Evolutionary conservation across 2,797 vertebrate genomes (phyloP), one percentile per base, ranked within the genome.

Genomic region (Tragelaphus oryx): DNA sequence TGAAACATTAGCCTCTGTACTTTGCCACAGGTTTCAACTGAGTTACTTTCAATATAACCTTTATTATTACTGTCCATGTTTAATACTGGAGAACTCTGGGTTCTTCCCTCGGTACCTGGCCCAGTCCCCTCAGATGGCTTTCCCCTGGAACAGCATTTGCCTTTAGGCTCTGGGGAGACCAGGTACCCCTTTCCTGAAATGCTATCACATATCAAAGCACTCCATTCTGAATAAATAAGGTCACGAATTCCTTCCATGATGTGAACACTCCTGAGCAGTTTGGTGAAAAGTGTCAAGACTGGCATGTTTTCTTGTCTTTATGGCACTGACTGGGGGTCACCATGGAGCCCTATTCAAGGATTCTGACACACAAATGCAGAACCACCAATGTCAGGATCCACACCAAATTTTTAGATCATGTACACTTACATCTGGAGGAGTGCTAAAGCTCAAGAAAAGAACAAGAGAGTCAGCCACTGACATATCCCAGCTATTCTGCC

Each of bases 191-290:
- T 65, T 84, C 75, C 76, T 87, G 46, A 94, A 92, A 90, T 8
- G 5, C 14, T 22, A 33, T 33, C 13, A 22, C 11, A 4, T 0
- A 16, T 44, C 48, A 14, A 85, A 74, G n/a, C 13, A 62, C 14
- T 20, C 33, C 16, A 18, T 14, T 88, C 86, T 89, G 22, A 89
- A 88, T 28, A 91, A 80, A 26, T 37, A 62, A 75, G n/a, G 74
- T n/a, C 16, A 52, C 6, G 46, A 54, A 13, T 48, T 52, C n/a
- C 14, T 55, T 87, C 37, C 30, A 52, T 13, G 13, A 50, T 11
- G 16, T 57, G 30, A 33, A 2, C 46, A 50, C 41, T 24, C 65
- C 37, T 48, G 1, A 78, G 28, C 33, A 4, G 59, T 3, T 4
- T 37, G 9, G 44, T 59, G 14, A 59, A 44, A 8, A 5, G 4